Evolutionary conservation across 2,797 vertebrate species (phyloP).

Genomic region (Manis javanica): DNA sequence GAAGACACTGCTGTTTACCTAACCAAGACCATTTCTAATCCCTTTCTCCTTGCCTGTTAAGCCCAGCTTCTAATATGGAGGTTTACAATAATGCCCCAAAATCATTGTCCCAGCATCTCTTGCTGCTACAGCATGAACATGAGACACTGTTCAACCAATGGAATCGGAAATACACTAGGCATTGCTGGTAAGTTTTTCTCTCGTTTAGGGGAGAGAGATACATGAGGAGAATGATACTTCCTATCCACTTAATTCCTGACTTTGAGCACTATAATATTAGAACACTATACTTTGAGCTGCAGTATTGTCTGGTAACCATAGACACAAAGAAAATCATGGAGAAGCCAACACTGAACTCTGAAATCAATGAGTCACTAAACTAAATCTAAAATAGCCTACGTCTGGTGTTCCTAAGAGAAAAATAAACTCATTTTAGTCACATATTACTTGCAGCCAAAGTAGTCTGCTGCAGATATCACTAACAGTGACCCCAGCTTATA

Average conservation of each 20-base stretch:
- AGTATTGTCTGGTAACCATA: background rate
- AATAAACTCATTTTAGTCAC: background rate
- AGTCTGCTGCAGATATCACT: background rate
- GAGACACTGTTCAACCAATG: background rate
- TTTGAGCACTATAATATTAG: background rate
- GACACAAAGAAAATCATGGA: background rate
- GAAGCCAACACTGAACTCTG: background rate
- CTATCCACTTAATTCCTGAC: background rate
- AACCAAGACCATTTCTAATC: background rate
- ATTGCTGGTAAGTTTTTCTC: background rate
- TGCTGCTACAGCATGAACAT: background rate
- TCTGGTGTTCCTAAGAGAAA: slow-evolving; percentile 1
- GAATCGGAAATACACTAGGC: background rate
- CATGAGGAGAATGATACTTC: background rate
- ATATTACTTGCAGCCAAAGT: background rate
- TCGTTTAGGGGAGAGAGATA: background rate
- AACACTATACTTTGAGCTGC: background rate
- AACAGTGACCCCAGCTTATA: background rate
- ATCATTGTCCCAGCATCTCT: background rate
- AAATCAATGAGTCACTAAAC: background rate
- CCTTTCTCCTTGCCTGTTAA: background rate
- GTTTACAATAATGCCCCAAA: background rate
- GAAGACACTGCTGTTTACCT: background rate
- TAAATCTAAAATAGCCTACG: background rate
- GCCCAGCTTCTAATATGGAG: background rate